These are phyloP conservation scores for Cervus canadensis DNA, from an alignment of 2,113 vertebrate genomes.

Conservation along the genomic window DNA sequence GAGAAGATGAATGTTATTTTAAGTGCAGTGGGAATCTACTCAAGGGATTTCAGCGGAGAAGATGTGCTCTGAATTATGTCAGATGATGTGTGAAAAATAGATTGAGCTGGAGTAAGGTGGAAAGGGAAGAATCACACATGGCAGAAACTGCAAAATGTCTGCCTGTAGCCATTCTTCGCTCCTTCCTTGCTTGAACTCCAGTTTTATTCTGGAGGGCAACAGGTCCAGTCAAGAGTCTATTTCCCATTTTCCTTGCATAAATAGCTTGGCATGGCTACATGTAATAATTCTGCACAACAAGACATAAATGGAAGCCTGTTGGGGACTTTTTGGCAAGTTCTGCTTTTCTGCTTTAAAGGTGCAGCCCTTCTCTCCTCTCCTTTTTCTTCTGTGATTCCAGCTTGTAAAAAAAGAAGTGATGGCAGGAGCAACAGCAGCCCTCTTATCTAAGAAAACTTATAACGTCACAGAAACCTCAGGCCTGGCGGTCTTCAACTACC, in stretches of 20 bases:
- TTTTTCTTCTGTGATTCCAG: neutral
- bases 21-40: neutral
- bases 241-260: neutral
- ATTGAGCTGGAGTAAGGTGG: neutral
- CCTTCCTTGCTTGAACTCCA: neutral
- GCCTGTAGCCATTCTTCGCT: neutral
- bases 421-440: neutral
- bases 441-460: neutral
- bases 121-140: neutral
- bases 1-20: neutral
- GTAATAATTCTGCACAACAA: neutral
- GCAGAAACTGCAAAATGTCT: neutral
- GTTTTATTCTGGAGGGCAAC: neutral
- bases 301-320: neutral
- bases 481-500: neutral
- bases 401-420: neutral
- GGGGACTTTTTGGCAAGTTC: neutral
- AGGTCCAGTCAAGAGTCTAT: neutral
- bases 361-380: neutral
- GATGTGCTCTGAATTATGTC: neutral
- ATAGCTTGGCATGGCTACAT: neutral
- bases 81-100: neutral
- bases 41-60: neutral
- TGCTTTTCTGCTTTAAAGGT: neutral
- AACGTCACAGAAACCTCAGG: neutral